Evolutionary conservation across 2,888 invertebrate species (phyloP), one percentile per base, ranked within the genome.

Genomic region (Terebella lapidaria): DNA sequence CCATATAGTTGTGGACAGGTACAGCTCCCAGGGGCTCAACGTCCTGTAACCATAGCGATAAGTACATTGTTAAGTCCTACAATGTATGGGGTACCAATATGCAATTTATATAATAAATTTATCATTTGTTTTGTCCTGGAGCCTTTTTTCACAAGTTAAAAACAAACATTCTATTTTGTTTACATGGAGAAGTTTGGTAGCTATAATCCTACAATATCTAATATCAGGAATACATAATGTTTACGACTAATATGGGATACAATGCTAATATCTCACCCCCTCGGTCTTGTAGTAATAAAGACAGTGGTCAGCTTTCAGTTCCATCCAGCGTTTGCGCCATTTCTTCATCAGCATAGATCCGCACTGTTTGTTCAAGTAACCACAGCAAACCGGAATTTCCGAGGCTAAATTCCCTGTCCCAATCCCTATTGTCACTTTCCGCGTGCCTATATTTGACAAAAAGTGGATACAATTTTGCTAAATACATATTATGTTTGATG

Each of bases 201-300:
- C n/a, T n/a, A n/a, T n/a, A n/a, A n/a, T n/a, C n/a, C n/a, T n/a
- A n/a, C n/a, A n/a, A n/a, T n/a, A n/a, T n/a, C n/a, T n/a, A n/a
- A n/a, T n/a, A n/a, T n/a, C n/a, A n/a, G n/a, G n/a, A n/a, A n/a
- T n/a, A n/a, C n/a, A n/a, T n/a, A n/a, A n/a, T n/a, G n/a, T n/a
- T n/a, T n/a, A n/a, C n/a, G n/a, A n/a, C n/a, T n/a, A n/a, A n/a
- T n/a, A n/a, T n/a, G n/a, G n/a, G n/a, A n/a, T n/a, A n/a, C n/a
- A n/a, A n/a, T n/a, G n/a, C n/a, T n/a, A n/a, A n/a, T n/a, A n/a
- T n/a, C 57, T 56, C 42, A 65, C 66, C 81, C 88, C 85, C 81
- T 92, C 91, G 73, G 89, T 90, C 84, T 94, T 94, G 83, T 94
- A 95, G 82, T 91, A 94, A 81, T 94, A 95, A 65, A 95, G 85